Base-by-base conservation (phyloP, 2,113 vertebrate genomes). In the Jaculus jaculus region DNA sequence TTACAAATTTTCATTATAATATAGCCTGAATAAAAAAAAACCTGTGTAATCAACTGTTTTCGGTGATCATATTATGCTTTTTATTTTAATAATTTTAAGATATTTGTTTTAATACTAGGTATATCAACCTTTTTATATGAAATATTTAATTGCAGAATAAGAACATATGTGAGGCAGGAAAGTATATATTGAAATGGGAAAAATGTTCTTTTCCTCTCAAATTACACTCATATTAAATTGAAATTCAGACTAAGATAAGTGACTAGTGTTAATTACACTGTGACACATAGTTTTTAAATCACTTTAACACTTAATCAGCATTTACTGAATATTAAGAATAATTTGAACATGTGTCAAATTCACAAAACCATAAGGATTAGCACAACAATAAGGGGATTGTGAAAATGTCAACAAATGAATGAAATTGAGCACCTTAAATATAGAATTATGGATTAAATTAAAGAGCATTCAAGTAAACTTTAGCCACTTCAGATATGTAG, bases 231-330 rank as follows among this genome's bases (percentile, higher is more conserved):
- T 84, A 42, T 78, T 74, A 82, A 66, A 39, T 58, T 82, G 58
- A 82, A 65, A 13, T 75, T 73, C 17, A 78, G 32, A 77, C 60
- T 60, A 90, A 75, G 72, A 77, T 47, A 26, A 66, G 89, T 89
- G 63, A 84, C 23, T 89, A 60, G 37, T 89, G 90, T 87, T 95
- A 94, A 95, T 94, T 94, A 91, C 63, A 89, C 15, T 85, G 2
- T 91, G 90, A 75, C 72, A 94, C 23, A 51, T 28, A 58, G 51
- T 65, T 94, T 91, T 94, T 63, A 96, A 78, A 34, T 80, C 71
- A 92, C 84, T 94, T 58, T 60, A 80, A 74, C 80, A 32, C 54
- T 89, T 86, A 61, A 91, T 4, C 71, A 93, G 87, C 23, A 72
- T 34, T 87, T 72, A 92, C 0, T 86, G n/a, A 83, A 87, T 79